Evolutionary conservation across 1,140 invertebrate species (phyloP).

Genomic region (Cecropterus lyciades): DNA sequence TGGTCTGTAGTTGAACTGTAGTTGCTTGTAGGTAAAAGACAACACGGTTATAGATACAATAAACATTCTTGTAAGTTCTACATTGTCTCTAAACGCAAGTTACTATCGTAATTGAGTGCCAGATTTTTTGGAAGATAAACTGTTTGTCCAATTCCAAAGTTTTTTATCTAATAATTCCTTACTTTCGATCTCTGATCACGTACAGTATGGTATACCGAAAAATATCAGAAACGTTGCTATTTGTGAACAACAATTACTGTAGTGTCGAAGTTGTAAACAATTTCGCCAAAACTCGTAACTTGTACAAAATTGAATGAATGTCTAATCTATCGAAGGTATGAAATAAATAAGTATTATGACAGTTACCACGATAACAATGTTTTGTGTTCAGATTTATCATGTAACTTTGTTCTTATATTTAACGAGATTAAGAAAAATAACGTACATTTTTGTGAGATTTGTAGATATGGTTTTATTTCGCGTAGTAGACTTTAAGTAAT

Average conservation of each 20-base stretch:
- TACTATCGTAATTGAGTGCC: no score
- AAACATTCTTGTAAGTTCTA: no score
- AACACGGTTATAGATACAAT: no score
- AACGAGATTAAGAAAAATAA: no score
- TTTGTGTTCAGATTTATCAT: no score
- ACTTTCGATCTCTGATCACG: neutral
- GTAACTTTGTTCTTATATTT: no score
- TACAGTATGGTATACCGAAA: constrained; percentile 6
- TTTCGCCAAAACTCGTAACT: constrained; percentile 2
- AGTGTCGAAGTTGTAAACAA: constrained; percentile 8
- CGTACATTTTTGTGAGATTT: no score
- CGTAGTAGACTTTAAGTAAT: no score
- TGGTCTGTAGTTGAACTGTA: no score
- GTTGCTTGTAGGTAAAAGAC: no score
- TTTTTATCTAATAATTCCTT: neutral
- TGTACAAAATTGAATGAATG: neutral
- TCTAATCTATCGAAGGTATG: constrained; percentile 1
- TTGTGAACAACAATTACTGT: neutral
- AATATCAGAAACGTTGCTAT: constrained; percentile 1
- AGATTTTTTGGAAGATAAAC: neutral
- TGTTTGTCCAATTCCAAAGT: constrained; percentile 2
- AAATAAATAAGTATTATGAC: neutral
- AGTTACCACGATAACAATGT: neutral
- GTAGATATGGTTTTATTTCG: no score
- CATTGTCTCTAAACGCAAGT: no score